phyloP scores from a whole-genome alignment of 1,140 invertebrate genomes.

The Contarinia nasturtii region DNA sequence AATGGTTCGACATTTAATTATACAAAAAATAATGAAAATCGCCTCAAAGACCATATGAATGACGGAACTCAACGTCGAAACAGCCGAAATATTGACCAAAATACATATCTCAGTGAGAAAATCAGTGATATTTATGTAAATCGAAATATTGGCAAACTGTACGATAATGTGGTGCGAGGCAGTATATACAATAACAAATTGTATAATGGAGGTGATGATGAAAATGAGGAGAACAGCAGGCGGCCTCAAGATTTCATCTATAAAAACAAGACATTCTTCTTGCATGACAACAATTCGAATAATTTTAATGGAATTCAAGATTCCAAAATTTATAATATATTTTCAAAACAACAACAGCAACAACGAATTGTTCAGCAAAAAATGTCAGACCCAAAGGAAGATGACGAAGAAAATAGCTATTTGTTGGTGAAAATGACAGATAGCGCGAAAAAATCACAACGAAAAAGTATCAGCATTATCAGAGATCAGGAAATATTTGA shows the following conservation, averaged over 20 bases:
- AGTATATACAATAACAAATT: background rate
- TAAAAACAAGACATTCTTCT: constrained; percentile 1
- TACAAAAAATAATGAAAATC: too few relatives aligned
- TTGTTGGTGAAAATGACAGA: constrained; percentile 16
- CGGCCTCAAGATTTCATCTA: background rate
- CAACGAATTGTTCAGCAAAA: constrained; percentile 3
- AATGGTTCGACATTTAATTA: too few relatives aligned
- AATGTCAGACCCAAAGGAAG: constrained; percentile 12
- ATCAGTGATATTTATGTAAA: constrained; percentile 4
- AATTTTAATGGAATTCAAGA: background rate
- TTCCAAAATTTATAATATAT: constrained; percentile 3
- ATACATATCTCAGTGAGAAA: background rate
- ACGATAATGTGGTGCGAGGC: background rate
- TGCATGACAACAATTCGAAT: background rate
- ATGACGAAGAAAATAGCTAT: constrained; percentile 6
- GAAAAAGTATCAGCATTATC: constrained; percentile 12
- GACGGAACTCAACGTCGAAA: too few relatives aligned
- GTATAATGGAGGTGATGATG: background rate
- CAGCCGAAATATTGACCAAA: background rate
- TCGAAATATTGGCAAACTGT: constrained; percentile 1
- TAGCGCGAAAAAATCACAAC: constrained; percentile 11
- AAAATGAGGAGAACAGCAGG: background rate
- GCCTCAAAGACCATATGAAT: too few relatives aligned
- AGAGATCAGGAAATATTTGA: constrained; percentile 20
- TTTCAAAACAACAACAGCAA: too few relatives aligned